Conservation (phyloP, 2,797 vertebrate genomes). For the Schizopygopsis pylzovi region DNA sequence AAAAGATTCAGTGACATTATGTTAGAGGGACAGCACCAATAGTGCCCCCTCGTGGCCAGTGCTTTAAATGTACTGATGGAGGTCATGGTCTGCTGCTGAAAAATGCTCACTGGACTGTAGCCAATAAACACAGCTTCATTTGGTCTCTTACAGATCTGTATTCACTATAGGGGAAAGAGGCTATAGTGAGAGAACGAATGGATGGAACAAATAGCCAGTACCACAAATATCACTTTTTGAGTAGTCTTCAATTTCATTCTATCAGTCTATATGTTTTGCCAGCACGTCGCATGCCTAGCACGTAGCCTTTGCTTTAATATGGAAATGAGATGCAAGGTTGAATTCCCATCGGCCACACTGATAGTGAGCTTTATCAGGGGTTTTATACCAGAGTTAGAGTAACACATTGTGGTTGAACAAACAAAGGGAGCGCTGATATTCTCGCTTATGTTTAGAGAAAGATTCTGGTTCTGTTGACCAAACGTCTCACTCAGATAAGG, state of each 20-base stretch:
- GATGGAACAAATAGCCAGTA: slow-evolving; percentile 2
- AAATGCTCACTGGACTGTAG: slow-evolving; percentile 53
- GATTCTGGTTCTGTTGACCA: slow-evolving; percentile 20
- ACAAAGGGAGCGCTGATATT: slow-evolving; percentile 49
- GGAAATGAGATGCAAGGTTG: slow-evolving; percentile 21
- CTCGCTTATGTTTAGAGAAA: slow-evolving; percentile 27
- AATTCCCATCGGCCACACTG: slow-evolving; percentile 13
- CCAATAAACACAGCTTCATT: slow-evolving; percentile 64
- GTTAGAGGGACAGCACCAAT: slow-evolving; percentile 52
- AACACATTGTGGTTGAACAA: slow-evolving; percentile 37
- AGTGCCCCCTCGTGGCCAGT: slow-evolving; percentile 59
- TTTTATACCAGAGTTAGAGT: slow-evolving; percentile 41
- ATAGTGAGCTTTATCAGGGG: slow-evolving; percentile 11
- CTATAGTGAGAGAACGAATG: slow-evolving; percentile 51
- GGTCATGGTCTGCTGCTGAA: slow-evolving; percentile 7
- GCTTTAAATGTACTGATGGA: slow-evolving; percentile 30
- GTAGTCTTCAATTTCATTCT: slow-evolving; percentile 46
- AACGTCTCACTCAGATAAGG: slow-evolving; percentile 31
- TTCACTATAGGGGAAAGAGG: slow-evolving; percentile 53
- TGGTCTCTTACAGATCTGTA: slow-evolving; percentile 45
- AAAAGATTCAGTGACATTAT: neutral
- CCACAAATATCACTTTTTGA: neutral
- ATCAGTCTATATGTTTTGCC: slow-evolving; percentile 43
- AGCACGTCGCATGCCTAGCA: slow-evolving; percentile 16
- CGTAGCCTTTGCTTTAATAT: slow-evolving; percentile 51